These are phyloP conservation scores for Synergus laeviventris DNA, from an alignment of 2,888 invertebrate species.

Conservation along the genomic window DNA sequence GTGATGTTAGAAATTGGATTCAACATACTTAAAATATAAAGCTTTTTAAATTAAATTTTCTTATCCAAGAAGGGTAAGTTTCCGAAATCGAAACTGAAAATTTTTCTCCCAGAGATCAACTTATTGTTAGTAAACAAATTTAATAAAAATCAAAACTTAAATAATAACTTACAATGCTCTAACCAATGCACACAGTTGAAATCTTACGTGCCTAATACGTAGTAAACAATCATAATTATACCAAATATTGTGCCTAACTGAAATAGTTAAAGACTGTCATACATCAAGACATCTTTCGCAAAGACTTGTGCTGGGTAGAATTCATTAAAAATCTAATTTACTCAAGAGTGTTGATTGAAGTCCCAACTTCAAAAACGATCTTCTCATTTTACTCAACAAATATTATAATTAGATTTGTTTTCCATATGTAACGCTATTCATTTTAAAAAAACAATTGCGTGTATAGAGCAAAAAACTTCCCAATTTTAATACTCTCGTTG, in stretches of 20 bases:
- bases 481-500: background rate
- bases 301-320: conserved; percentile 20
- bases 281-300: conserved; percentile 4
- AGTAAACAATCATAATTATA: conserved; percentile 39
- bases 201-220: conserved; percentile 32
- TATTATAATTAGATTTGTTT: no score
- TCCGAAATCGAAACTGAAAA: background rate
- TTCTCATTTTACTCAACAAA: no score
- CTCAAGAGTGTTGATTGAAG: background rate
- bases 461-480: background rate
- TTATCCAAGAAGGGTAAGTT: no score
- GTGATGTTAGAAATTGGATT: no score
- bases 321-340: conserved; percentile 1
- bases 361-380: no score
- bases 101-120: background rate
- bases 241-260: conserved; percentile 36
- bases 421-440: no score
- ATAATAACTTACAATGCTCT: background rate
- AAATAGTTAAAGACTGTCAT: conserved; percentile 29
- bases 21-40: no score
- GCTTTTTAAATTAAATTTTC: no score
- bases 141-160: background rate
- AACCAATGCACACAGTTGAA: background rate
- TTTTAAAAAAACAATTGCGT: no score
- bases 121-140: no score